A percentile compares a stretch with the other conserved stretches of the same genome.
Evolutionary conservation across 2,113 vertebrate species (phyloP).

Genomic region (Mirza zaza): DNA sequence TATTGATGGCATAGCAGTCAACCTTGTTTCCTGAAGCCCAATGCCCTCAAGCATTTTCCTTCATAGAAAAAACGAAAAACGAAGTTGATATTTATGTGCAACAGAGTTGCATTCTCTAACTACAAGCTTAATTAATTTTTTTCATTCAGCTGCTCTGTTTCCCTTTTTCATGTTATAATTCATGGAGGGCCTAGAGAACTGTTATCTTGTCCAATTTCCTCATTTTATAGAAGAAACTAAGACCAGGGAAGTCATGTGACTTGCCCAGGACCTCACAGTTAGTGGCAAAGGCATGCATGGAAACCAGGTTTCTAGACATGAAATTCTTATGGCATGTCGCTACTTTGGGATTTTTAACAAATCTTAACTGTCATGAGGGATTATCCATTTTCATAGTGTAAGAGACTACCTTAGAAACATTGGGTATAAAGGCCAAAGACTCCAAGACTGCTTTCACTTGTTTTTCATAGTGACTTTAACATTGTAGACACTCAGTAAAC

Average conservation of each 20-base stretch:
- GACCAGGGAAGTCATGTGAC: background rate
- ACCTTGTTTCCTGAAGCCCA: constrained; percentile 47
- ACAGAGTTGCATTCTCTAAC: constrained; percentile 46
- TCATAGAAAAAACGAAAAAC: constrained; percentile 43
- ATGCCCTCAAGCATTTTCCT: constrained; percentile 58
- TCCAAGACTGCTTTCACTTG: constrained; percentile 7
- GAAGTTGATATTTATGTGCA: constrained; percentile 37
- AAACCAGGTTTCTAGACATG: constrained; percentile 3
- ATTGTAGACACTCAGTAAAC: background rate
- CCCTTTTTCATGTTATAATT: constrained; percentile 53
- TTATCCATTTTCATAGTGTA: background rate
- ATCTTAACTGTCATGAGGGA: background rate
- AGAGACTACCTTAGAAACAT: background rate
- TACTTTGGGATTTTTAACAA: constrained; percentile 29
- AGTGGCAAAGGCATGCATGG: background rate
- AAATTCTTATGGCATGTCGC: constrained; percentile 24
- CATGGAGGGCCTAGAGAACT: background rate
- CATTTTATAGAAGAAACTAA: constrained; percentile 55
- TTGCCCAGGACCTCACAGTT: background rate
- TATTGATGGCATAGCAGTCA: background rate
- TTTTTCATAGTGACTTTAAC: constrained; percentile 23
- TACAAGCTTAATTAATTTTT: constrained; percentile 51
- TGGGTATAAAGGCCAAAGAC: background rate
- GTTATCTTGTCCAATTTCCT: constrained; percentile 47
- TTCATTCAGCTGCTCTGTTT: constrained; percentile 57